Conservation (phyloP, 2,888 invertebrate species). For the Dolichomitus sp. region DNA sequence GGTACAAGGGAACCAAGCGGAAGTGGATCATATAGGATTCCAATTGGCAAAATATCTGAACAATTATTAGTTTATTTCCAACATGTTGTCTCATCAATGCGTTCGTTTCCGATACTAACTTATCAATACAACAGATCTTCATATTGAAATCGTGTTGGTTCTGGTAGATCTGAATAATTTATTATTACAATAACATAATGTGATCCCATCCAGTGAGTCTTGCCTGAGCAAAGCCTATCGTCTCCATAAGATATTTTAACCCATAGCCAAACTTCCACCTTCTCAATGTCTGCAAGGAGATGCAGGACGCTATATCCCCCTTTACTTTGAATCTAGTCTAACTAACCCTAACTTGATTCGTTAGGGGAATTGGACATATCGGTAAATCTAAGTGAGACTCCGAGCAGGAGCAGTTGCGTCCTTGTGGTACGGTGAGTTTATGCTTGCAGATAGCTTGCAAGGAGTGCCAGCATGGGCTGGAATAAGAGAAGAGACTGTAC, state of each 20-base stretch:
- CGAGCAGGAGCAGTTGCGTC: conserved; percentile 39
- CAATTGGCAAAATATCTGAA: no score
- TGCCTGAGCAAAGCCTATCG: neutral
- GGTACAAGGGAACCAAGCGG: no score
- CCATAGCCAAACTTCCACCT: neutral
- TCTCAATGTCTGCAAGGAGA: neutral
- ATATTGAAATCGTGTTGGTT: no score
- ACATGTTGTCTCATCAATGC: no score
- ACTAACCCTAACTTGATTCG: conserved; percentile 82
- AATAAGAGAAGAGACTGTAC: conserved; percentile 51
- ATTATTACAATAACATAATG: no score
- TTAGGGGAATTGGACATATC: conserved; percentile 78
- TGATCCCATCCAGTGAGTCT: no score
- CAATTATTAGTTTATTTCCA: no score
- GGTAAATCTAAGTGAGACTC: conserved; percentile 77
- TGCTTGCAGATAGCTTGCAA: conserved; percentile 27
- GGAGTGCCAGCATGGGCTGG: conserved; percentile 14
- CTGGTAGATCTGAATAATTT: no score
- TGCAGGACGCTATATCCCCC: neutral
- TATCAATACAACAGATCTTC: no score
- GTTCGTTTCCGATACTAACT: no score
- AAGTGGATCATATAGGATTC: no score
- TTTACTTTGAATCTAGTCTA: conserved; percentile 76
- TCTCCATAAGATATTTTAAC: neutral
- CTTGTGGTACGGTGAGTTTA: conserved; percentile 55